A percentile compares a stretch with the other conserved stretches of the same genome.
These are phyloP conservation scores for Lepidocyrtoides sp. DNA, from an alignment of 2,888 invertebrate species.

Conservation along the genomic window DNA sequence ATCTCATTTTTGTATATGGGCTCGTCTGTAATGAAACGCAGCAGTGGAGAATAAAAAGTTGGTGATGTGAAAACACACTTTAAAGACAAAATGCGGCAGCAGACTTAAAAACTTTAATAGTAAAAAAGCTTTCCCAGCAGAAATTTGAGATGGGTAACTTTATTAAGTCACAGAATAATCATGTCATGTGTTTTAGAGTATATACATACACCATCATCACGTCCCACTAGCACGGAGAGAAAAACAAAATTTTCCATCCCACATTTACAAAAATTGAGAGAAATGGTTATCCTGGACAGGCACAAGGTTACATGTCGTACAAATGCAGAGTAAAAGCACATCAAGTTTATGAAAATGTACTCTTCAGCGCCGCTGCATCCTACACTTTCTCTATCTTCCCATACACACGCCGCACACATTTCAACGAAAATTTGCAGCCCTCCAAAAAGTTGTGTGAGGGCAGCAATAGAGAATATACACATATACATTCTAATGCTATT, in stretches of 20 bases:
- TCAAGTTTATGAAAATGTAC: not conserved
- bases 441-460: not conserved
- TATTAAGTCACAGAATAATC: slow-evolving; percentile 36
- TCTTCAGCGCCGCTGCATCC: not conserved
- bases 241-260: not conserved
- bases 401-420: not conserved
- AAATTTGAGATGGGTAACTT: slow-evolving; percentile 35
- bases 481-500: slow-evolving; percentile 43
- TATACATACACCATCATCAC: not conserved
- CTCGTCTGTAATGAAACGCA: not conserved
- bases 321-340: not conserved
- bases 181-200: not conserved
- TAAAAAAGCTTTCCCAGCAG: not conserved
- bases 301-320: not conserved
- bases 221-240: not conserved
- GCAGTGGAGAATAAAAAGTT: slow-evolving; percentile 46
- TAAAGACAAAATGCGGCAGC: not conserved
- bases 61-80: slow-evolving; percentile 5
- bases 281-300: slow-evolving; percentile 10
- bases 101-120: not conserved
- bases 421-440: not conserved
- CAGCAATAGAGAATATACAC: not conserved
- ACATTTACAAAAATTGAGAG: slow-evolving; percentile 6
- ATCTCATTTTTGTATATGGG: not conserved
- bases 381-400: not conserved